Conservation (phyloP, 2,888 invertebrate species). For the Dolichopus griseipennis region DNA sequence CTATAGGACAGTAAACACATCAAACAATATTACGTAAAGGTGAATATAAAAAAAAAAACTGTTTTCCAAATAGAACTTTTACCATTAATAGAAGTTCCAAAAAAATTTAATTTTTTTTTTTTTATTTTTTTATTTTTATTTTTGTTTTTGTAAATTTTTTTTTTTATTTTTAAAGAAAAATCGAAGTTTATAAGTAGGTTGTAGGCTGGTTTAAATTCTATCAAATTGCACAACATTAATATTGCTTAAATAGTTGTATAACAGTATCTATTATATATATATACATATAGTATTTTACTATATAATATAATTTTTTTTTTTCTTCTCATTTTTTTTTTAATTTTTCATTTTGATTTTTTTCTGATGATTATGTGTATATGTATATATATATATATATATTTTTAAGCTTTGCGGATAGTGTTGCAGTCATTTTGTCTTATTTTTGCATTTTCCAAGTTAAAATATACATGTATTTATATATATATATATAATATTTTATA, state of each 20-base stretch:
- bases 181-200: conserved; percentile 1
- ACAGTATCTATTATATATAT: neutral
- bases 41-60: neutral
- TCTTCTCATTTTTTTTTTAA: neutral
- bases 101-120: too few relatives aligned
- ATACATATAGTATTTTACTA: neutral
- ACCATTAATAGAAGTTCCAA: too few relatives aligned
- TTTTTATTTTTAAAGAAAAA: neutral
- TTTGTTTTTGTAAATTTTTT: too few relatives aligned
- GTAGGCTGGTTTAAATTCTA: neutral
- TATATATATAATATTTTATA: too few relatives aligned
- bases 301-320: neutral
- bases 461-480: too few relatives aligned
- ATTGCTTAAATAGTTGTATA: neutral
- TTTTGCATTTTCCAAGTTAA: neutral
- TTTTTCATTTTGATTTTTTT: neutral
- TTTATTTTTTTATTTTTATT: too few relatives aligned
- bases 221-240: neutral
- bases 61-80: too few relatives aligned
- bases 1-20: neutral
- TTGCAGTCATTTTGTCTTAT: neutral
- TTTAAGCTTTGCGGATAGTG: conserved; percentile 4
- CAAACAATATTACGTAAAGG: neutral
- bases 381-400: too few relatives aligned
- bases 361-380: neutral